A percentile compares a stretch with the other conserved stretches of the same genome.
Conservation (phyloP, 1,140 invertebrate genomes). For the Drosophila nasuta region DNA sequence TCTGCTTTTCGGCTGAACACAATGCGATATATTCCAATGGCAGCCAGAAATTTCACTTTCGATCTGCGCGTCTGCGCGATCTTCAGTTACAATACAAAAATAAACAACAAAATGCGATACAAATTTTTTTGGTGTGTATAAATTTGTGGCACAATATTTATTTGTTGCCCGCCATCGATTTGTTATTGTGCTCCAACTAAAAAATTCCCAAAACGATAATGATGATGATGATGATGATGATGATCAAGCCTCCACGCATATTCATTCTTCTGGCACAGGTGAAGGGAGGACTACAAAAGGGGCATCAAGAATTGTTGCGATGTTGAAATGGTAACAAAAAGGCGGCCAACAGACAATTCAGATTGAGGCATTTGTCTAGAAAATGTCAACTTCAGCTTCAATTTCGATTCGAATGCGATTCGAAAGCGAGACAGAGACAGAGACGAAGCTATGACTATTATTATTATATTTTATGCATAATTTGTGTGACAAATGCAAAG, state of each 20-base stretch:
- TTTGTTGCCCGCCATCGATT: constrained; percentile 65
- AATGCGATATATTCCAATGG: constrained; percentile 26
- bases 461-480: constrained; percentile 66
- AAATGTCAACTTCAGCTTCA: constrained; percentile 51
- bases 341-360: constrained; percentile 22
- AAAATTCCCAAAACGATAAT: constrained; percentile 37
- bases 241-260: neutral
- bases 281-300: constrained; percentile 62
- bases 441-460: neutral
- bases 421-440: constrained; percentile 63
- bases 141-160: constrained; percentile 59
- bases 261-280: constrained; percentile 44
- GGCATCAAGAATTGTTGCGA: constrained; percentile 47
- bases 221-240: constrained; percentile 41
- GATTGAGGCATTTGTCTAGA: constrained; percentile 45
- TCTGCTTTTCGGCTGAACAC: constrained; percentile 27
- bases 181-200: constrained; percentile 35
- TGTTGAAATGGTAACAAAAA: constrained; percentile 65
- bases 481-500: constrained; percentile 72
- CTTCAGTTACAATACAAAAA: constrained; percentile 29
- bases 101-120: constrained; percentile 20
- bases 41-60: constrained; percentile 66
- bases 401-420: constrained; percentile 41
- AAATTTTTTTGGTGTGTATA: constrained; percentile 58
- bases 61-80: constrained; percentile 14